Percentiles rank a stretch among this genome's conserved stretches.
Conservation (phyloP, 2,113 vertebrate species). For the Hydropotes inermis region DNA sequence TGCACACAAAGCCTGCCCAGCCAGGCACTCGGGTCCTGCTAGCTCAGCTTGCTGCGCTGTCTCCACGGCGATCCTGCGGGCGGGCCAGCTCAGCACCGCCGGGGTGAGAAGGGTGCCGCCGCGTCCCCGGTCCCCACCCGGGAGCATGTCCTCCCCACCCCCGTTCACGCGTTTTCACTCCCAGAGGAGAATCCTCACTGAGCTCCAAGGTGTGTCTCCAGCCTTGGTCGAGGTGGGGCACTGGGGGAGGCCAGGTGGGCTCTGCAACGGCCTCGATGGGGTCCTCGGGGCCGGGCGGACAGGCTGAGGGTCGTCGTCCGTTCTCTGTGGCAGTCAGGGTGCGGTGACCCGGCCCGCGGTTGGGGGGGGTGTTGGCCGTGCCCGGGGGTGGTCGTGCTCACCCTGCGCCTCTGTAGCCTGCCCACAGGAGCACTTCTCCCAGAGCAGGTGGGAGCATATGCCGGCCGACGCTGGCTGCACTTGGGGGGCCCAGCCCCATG, state of each 20-base stretch:
- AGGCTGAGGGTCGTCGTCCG: fast-evolving
- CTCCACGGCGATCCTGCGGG: neutral
- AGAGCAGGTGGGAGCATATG: neutral
- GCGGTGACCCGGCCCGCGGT: fast-evolving
- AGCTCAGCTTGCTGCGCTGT: neutral
- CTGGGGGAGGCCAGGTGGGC: fast-evolving
- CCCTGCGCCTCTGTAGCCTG: fast-evolving
- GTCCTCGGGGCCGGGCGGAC: fast-evolving
- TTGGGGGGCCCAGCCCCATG: fast-evolving
- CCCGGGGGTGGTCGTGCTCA: fast-evolving
- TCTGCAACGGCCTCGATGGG: fast-evolving
- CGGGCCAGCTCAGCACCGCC: fast-evolving
- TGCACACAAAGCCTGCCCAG: conserved; percentile 37
- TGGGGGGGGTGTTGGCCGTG: neutral
- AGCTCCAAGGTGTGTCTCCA: fast-evolving
- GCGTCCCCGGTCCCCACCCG: neutral
- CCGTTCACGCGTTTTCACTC: fast-evolving
- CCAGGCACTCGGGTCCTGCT: neutral
- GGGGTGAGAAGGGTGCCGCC: neutral
- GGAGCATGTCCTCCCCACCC: neutral
- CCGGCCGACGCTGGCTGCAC: fast-evolving
- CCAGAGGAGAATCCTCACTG: neutral
- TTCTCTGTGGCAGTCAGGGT: fast-evolving
- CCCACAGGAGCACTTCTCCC: neutral
- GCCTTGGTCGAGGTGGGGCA: fast-evolving